Percentiles rank a stretch among this genome's conserved stretches.
These are phyloP conservation scores for Indri indri DNA, from an alignment of 2,113 vertebrate genomes.

Conservation along the genomic window DNA sequence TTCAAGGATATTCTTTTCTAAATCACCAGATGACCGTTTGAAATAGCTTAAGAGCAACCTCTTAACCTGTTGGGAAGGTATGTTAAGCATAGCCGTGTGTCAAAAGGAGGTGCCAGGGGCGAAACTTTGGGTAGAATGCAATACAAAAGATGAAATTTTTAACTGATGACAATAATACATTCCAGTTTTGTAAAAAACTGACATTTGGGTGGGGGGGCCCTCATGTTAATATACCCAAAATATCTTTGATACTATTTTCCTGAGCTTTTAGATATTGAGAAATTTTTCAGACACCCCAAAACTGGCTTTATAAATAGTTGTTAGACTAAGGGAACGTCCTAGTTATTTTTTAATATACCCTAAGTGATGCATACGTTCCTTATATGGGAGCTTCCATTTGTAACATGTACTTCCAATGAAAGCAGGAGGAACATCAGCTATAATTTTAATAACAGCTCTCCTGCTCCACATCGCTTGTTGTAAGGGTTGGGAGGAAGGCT, in stretches of 20 bases:
- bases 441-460: background rate
- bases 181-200: background rate
- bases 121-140: background rate
- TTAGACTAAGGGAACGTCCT: background rate
- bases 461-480: background rate
- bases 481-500: background rate
- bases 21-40: background rate
- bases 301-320: background rate
- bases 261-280: background rate
- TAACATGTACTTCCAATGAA: background rate
- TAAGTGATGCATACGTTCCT: background rate
- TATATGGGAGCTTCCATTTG: background rate
- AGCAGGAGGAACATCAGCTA: background rate
- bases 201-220: background rate
- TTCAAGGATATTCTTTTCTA: background rate
- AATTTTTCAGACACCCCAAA: background rate
- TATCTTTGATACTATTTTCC: background rate
- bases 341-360: background rate
- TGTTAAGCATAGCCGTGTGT: background rate
- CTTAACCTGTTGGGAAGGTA: background rate
- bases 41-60: background rate
- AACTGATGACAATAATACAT: constrained; percentile 25
- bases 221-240: background rate
- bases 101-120: background rate
- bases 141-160: background rate